Conservation (phyloP, 2,113 vertebrate genomes). For the Vulpes lagopus region DNA sequence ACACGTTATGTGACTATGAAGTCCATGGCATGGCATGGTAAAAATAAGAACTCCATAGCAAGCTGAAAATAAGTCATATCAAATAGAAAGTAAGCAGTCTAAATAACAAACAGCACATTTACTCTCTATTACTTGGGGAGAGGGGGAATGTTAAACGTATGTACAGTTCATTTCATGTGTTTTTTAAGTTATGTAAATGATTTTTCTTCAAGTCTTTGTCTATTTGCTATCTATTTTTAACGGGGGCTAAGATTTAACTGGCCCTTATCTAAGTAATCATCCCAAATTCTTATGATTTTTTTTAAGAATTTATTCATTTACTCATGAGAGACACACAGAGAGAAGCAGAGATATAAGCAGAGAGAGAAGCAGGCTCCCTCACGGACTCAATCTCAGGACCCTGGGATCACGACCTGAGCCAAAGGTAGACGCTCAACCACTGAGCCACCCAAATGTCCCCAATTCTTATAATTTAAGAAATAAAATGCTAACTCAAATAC, state of each 20-base stretch:
- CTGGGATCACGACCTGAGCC: no score
- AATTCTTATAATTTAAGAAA: background rate
- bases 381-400: no score
- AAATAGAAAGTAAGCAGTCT: background rate
- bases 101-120: background rate
- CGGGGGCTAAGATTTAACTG: background rate
- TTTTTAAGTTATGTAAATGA: background rate
- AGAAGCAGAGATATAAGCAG: no score
- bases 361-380: no score
- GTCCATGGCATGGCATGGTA: background rate
- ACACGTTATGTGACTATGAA: background rate
- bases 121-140: background rate
- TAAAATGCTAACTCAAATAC: conserved; percentile 10
- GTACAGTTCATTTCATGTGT: background rate
- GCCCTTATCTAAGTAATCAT: background rate
- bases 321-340: no score
- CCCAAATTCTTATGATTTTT: background rate
- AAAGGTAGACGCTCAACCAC: no score
- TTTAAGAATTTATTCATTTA: no score
- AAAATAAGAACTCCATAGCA: background rate
- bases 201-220: background rate
- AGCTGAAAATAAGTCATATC: background rate
- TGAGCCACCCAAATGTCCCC: no score
- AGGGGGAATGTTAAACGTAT: background rate
- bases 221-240: background rate